A percentile compares a stretch with the other conserved stretches of the same genome.
Conservation (phyloP, 2,113 vertebrate species). For the Microcebus lehilahytsara region DNA sequence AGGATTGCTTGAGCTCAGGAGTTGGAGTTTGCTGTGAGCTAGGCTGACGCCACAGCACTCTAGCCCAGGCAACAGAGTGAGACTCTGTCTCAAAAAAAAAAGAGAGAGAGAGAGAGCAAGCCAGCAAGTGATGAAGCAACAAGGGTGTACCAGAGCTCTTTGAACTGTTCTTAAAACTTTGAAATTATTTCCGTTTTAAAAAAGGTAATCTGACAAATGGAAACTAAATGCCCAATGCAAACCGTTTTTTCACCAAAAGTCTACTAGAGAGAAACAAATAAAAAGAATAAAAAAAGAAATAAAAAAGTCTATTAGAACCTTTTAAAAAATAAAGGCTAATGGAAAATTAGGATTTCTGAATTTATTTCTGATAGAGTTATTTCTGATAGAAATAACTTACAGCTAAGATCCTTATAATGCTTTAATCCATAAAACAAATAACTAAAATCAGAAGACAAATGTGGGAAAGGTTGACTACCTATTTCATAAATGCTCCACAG, state of each 20-base stretch:
- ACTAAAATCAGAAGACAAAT: not conserved
- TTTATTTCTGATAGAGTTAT: not conserved
- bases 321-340: not conserved
- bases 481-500: not conserved
- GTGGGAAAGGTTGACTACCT: not conserved
- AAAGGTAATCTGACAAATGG: not conserved
- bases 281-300: too few relatives aligned
- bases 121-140: not conserved
- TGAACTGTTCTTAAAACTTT: not conserved
- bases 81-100: too few relatives aligned
- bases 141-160: not conserved
- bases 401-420: not conserved
- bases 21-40: too few relatives aligned
- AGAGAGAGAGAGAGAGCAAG: too few relatives aligned
- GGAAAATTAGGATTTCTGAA: not conserved
- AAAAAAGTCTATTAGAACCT: not conserved
- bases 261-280: not conserved
- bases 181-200: not conserved
- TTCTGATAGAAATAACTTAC: not conserved
- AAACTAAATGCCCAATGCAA: not conserved
- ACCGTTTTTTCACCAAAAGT: not conserved
- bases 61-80: too few relatives aligned
- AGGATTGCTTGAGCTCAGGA: too few relatives aligned
- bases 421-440: not conserved
- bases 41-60: too few relatives aligned